phyloP scores from a whole-genome alignment of 2,797 vertebrate species.

The Pseudomugil gertrudae region DNA sequence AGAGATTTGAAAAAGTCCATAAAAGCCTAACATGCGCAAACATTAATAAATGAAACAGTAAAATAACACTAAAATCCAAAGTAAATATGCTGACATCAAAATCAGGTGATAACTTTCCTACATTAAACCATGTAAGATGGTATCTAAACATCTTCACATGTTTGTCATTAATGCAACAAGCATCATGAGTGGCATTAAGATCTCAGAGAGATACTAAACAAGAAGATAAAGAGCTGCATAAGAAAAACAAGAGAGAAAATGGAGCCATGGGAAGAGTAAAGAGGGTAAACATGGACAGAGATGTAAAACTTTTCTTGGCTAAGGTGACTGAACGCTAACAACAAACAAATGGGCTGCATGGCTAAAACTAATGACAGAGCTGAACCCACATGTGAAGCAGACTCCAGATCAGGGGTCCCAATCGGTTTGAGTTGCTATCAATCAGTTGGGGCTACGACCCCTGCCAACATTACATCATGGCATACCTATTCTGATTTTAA shows the following conservation, averaged over 20 bases:
- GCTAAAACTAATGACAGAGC: conserved; percentile 62
- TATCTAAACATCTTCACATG: conserved; percentile 28
- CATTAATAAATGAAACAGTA: background rate
- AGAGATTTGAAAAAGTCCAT: too few relatives aligned
- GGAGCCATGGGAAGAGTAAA: conserved; percentile 11
- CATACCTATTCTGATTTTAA: conserved; percentile 63
- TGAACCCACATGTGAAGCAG: conserved; percentile 65
- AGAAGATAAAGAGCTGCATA: conserved; percentile 21
- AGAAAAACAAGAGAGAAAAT: conserved; percentile 12
- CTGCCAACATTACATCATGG: conserved; percentile 69
- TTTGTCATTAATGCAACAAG: conserved; percentile 38
- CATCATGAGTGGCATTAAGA: conserved; percentile 35
- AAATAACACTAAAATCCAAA: background rate
- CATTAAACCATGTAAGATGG: conserved; percentile 1
- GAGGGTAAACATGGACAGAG: conserved; percentile 57
- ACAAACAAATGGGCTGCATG: conserved; percentile 64
- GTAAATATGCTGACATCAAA: background rate
- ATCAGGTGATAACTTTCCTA: background rate
- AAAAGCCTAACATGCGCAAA: background rate
- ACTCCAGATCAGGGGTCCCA: conserved; percentile 54
- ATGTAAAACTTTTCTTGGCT: conserved; percentile 66
- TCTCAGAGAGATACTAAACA: conserved; percentile 23
- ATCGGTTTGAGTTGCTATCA: conserved; percentile 64
- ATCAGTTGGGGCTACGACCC: conserved; percentile 57
- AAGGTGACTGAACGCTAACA: conserved; percentile 57